A percentile compares a stretch with the other conserved stretches of the same genome.
phyloP scores from a whole-genome alignment of 2,797 vertebrate species.

The Amazona ochrocephala region DNA sequence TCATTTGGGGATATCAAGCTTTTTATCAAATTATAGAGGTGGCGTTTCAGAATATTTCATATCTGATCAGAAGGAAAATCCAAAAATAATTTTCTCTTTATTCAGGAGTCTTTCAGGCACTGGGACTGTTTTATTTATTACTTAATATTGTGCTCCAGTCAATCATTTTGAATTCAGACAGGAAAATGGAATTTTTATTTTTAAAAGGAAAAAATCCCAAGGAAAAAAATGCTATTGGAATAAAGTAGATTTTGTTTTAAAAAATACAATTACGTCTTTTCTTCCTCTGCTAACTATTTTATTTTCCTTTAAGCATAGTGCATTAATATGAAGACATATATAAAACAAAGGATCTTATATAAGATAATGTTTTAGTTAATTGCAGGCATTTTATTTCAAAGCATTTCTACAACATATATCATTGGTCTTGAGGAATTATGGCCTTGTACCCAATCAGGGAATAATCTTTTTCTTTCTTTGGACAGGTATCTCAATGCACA shows the following conservation, averaged over 20 bases:
- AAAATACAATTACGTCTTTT: slow-evolving; percentile 55
- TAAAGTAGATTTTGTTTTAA: slow-evolving; percentile 69
- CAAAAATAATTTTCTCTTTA: slow-evolving; percentile 86
- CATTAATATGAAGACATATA: slow-evolving; percentile 43
- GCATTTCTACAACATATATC: slow-evolving; percentile 3
- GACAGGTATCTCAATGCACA: not conserved
- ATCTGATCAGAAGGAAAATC: slow-evolving; percentile 89
- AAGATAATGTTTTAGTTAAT: slow-evolving; percentile 45
- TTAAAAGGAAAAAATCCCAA: slow-evolving; percentile 68
- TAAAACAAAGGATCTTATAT: slow-evolving; percentile 15
- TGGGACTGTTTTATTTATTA: slow-evolving; percentile 80
- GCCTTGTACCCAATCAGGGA: slow-evolving; percentile 37
- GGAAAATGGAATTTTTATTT: slow-evolving; percentile 78
- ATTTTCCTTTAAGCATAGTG: slow-evolving; percentile 37
- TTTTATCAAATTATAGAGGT: slow-evolving; percentile 93
- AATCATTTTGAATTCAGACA: slow-evolving; percentile 81
- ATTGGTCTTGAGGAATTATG: slow-evolving; percentile 46
- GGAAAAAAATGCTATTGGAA: slow-evolving; percentile 69
- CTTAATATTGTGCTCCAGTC: slow-evolving; percentile 80
- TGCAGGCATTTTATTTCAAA: slow-evolving; percentile 2
- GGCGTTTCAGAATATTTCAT: slow-evolving; percentile 90
- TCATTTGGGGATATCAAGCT: slow-evolving; percentile 89
- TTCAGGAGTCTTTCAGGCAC: slow-evolving; percentile 80
- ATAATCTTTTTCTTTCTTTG: slow-evolving; percentile 13
- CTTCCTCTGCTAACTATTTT: not conserved